These are phyloP conservation scores for Piprites chloris DNA, from an alignment of 2,113 vertebrate species.

Conservation along the genomic window DNA sequence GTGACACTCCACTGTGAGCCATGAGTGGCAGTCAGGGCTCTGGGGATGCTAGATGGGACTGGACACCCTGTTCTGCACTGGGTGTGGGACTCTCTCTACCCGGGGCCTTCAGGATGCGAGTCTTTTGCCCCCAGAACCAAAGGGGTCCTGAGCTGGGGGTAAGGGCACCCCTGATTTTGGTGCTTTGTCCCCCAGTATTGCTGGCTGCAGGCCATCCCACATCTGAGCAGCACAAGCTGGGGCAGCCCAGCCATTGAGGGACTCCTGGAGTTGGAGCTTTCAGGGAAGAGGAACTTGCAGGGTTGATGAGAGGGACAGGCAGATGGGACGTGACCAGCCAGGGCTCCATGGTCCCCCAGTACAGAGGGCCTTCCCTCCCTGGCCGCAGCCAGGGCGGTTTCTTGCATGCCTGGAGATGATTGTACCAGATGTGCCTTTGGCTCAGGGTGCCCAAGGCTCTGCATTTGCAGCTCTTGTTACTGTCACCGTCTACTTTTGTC, in stretches of 20 bases:
- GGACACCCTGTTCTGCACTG: neutral
- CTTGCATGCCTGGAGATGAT: neutral
- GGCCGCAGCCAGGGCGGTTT: neutral
- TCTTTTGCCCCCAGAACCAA: neutral
- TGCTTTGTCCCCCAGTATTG: neutral
- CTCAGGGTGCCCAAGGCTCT: neutral
- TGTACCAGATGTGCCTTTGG: conserved; percentile 53
- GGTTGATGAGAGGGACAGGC: neutral
- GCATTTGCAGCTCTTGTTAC: neutral
- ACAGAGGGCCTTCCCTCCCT: neutral
- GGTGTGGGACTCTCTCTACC: neutral
- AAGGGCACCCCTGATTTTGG: fast-evolving
- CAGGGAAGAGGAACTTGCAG: neutral
- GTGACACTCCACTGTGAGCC: neutral
- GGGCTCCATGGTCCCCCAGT: neutral
- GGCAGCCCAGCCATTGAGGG: neutral
- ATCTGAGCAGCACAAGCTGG: neutral
- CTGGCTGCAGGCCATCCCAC: neutral
- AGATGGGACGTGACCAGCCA: neutral
- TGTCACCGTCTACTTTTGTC: conserved; percentile 19
- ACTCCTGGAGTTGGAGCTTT: neutral
- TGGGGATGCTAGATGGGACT: neutral
- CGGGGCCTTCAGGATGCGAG: neutral
- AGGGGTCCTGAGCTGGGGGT: neutral
- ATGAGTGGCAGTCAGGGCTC: neutral